Evolutionary conservation across 2,797 vertebrate genomes (phyloP), one percentile per base, ranked within the genome.

Genomic region (Anabacerthia variegaticeps): DNA sequence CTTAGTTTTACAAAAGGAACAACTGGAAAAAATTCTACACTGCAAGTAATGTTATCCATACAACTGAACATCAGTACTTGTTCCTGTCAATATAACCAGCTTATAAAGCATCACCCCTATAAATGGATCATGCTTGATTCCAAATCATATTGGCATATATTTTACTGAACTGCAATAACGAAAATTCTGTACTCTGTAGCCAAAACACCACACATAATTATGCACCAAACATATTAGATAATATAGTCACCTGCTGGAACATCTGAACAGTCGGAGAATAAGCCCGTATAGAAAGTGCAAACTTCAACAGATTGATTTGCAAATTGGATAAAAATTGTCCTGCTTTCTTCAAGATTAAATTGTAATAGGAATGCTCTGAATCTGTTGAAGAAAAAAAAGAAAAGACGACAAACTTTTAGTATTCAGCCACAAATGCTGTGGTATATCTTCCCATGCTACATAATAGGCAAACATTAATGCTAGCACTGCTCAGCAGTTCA

Each of bases 331-430:
- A 97, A 97, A 99, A 99, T 94, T 99, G 99, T 39, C 98, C 99
- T 16, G 99, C 99, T 98, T 99, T 99, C 97, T 99, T 99, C 92
- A 99, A 95, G 93, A 99, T 98, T 96, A 99, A 97, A 94, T 98
- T 99, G 97, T 99, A 99, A 96, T 99, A 99, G 4, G 99, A 98
- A 86, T 98, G 97, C 73, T 99, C 98, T 27, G 99, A 99, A 97
- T 99, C 99, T 99, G 94, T 77, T 88, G 80, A 87, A 95, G 28
- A 18, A 28, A 28, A 11, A 34, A 80, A 89, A 93, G 8, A 73
- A 88, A 27, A 81, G n/a, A 12, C 12, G 7, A 41, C 10, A 76
- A 52, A 36, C 5, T 74, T 93, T 88, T 71, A 92, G 56, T 65
- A 94, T 84, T 92, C 88, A 74, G 34, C 9, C 30, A 41, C 54